Evolutionary conservation across 1,140 invertebrate genomes (phyloP).

Genomic region (Lethrus apterus): DNA sequence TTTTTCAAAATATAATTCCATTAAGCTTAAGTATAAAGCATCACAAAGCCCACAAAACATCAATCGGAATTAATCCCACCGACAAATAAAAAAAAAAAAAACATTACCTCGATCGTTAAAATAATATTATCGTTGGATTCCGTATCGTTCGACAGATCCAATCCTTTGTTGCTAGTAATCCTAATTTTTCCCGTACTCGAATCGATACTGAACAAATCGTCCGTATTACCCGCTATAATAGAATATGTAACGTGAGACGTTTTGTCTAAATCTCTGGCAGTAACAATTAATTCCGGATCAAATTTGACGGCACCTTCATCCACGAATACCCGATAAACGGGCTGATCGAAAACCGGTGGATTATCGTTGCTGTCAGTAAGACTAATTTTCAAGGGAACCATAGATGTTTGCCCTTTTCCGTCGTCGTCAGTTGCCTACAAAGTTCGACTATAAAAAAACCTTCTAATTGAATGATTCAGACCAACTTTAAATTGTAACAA

Average conservation of each 20-base stretch:
- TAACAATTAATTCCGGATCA: conserved; percentile 63
- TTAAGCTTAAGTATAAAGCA: too few relatives aligned
- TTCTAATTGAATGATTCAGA: conserved; percentile 8
- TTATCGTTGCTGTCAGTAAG: conserved; percentile 84
- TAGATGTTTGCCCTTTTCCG: conserved; percentile 66
- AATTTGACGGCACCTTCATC: conserved; percentile 78
- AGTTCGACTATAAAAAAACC: conserved; percentile 16
- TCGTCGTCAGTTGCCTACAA: conserved; percentile 74
- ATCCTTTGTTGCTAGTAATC: conserved; percentile 51
- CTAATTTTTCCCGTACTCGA: conserved; percentile 59
- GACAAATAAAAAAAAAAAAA: too few relatives aligned
- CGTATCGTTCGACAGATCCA: conserved; percentile 55
- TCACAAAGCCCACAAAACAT: too few relatives aligned
- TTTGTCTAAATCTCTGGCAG: conserved; percentile 72
- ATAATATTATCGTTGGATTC: conserved; percentile 48
- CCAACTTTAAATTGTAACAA: conserved; percentile 76
- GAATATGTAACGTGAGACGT: conserved; percentile 73
- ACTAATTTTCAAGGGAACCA: conserved; percentile 70
- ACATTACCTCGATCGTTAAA: conserved; percentile 49
- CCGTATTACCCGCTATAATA: conserved; percentile 56
- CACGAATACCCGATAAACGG: conserved; percentile 68
- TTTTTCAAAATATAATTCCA: too few relatives aligned
- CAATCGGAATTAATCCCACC: too few relatives aligned
- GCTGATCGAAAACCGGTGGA: conserved; percentile 64
- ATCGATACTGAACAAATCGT: conserved; percentile 62